phyloP scores from a whole-genome alignment of 2,888 invertebrate species.

The Dynastes maya region DNA sequence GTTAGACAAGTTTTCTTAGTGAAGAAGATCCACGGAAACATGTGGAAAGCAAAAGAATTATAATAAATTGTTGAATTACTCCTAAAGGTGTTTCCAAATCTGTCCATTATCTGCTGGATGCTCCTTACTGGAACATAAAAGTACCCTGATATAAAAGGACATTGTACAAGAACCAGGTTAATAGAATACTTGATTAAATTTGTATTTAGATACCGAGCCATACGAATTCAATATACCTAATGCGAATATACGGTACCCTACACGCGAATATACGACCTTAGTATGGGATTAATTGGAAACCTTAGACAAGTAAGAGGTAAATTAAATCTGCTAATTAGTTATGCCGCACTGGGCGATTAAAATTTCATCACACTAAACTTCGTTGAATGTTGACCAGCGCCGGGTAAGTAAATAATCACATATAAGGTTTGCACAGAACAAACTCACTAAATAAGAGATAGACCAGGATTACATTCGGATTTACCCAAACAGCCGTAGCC shows the following conservation, averaged over 20 bases:
- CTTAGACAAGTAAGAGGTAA: slow-evolving; percentile 37
- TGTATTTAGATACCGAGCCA: not conserved
- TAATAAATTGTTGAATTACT: no score
- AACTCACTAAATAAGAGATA: slow-evolving; percentile 42
- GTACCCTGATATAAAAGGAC: no score
- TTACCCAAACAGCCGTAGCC: slow-evolving; percentile 23
- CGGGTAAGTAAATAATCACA: slow-evolving; percentile 35
- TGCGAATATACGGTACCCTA: not conserved
- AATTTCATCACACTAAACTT: slow-evolving; percentile 41
- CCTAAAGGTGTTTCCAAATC: no score
- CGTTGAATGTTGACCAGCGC: slow-evolving; percentile 40
- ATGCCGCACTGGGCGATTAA: slow-evolving; percentile 32
- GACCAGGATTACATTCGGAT: slow-evolving; percentile 28
- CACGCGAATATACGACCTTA: slow-evolving; percentile 5
- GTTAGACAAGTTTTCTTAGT: no score
- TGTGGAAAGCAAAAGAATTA: no score
- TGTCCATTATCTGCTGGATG: no score
- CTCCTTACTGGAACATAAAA: no score
- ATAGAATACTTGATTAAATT: slow-evolving; percentile 6
- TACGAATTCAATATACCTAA: slow-evolving; percentile 12
- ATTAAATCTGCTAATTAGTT: slow-evolving; percentile 28
- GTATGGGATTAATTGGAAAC: slow-evolving; percentile 27
- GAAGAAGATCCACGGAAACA: no score
- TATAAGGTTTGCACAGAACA: slow-evolving; percentile 36
- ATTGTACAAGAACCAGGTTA: not conserved